phyloP scores from a whole-genome alignment of 1,140 invertebrate genomes.

The Gryon sp. region DNA sequence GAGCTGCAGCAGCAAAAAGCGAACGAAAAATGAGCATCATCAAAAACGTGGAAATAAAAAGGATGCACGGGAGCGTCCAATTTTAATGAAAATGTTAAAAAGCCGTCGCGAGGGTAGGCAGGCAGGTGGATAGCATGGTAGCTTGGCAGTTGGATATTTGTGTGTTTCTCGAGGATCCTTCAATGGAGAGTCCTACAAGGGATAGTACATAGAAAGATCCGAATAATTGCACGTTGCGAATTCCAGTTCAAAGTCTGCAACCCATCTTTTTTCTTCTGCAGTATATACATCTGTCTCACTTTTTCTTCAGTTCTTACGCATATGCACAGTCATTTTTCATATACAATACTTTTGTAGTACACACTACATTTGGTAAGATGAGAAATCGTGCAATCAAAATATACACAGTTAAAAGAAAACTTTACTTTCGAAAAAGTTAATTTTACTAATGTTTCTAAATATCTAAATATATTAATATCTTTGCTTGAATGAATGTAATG shows the following conservation, averaged over 20 bases:
- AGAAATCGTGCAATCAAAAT: constrained; percentile 23
- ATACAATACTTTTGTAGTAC: no score
- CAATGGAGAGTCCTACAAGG: constrained; percentile 58
- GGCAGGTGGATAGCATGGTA: constrained; percentile 35
- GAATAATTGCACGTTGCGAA: constrained; percentile 63
- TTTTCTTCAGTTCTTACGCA: no score
- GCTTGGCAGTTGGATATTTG: constrained; percentile 55
- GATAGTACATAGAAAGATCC: constrained; percentile 57
- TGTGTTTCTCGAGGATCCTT: constrained; percentile 59
- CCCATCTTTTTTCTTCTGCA: constrained; percentile 10
- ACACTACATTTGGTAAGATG: constrained; percentile 26
- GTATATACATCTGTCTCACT: neutral
- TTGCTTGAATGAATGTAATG: no score
- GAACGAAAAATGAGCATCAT: constrained; percentile 59
- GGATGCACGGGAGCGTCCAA: constrained; percentile 61
- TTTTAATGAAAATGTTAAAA: constrained; percentile 65
- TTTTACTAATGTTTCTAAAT: no score
- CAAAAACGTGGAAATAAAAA: constrained; percentile 50
- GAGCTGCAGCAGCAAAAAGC: constrained; percentile 33
- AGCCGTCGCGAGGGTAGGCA: constrained; percentile 39
- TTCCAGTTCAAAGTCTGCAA: constrained; percentile 51
- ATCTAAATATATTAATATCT: no score
- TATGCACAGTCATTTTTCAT: no score
- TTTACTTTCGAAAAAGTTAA: no score
- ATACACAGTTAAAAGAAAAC: no score